phyloP scores from a whole-genome alignment of 1,140 invertebrate species.

The Diabrotica undecimpunctata region DNA sequence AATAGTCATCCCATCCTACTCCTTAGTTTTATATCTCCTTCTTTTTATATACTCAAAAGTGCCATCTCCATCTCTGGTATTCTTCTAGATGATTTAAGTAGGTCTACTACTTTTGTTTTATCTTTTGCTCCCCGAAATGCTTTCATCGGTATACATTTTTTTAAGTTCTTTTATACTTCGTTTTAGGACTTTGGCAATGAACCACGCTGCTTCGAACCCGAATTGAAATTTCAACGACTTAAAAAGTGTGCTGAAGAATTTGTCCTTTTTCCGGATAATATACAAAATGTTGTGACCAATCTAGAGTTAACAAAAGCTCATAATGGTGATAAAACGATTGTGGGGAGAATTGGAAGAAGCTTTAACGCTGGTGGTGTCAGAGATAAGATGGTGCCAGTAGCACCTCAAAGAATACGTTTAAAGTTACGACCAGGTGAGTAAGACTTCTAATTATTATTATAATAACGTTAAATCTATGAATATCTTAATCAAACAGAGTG shows the following conservation, averaged over 20 bases:
- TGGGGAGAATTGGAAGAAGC: constrained; percentile 25
- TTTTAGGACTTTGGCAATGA: constrained; percentile 59
- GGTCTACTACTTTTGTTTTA: not conserved
- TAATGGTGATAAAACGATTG: constrained; percentile 31
- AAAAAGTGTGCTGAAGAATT: constrained; percentile 62
- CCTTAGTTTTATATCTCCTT: too few species aligned
- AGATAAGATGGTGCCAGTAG: constrained; percentile 70
- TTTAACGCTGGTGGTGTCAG: constrained; percentile 11
- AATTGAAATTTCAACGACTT: constrained; percentile 53
- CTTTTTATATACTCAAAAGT: too few species aligned
- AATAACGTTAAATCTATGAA: too few species aligned
- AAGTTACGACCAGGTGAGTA: constrained; percentile 66
- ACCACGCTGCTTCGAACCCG: constrained; percentile 70
- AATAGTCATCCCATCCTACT: too few species aligned
- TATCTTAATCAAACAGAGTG: too few species aligned
- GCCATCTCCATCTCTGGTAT: not conserved
- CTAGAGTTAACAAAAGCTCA: constrained; percentile 27
- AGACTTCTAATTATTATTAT: too few species aligned
- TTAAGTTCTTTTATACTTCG: not conserved
- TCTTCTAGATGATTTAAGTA: not conserved
- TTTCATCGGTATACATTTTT: too few species aligned
- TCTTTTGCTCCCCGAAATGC: too few species aligned
- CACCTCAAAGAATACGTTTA: constrained; percentile 75
- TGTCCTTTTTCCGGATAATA: constrained; percentile 72
- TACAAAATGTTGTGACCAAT: constrained; percentile 38